Evolutionary conservation across 1,140 invertebrate genomes (phyloP).

Genomic region (Cyclina sinensis): DNA sequence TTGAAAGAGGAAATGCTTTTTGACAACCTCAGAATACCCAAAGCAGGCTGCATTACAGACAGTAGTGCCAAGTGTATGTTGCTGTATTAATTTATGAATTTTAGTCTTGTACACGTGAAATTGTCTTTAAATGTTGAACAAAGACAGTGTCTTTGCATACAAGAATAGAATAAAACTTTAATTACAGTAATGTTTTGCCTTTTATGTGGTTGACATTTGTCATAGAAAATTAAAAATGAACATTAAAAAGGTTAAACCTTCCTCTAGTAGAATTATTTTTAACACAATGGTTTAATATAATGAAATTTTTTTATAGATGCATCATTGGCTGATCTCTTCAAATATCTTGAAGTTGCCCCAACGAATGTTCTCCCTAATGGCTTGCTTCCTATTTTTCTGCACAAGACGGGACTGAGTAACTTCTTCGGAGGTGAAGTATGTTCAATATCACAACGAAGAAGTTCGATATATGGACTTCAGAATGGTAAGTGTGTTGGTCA

Average conservation of each 20-base stretch:
- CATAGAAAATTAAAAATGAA: too few species aligned
- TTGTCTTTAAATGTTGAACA: too few species aligned
- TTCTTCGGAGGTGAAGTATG: background rate
- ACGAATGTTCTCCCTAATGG: background rate
- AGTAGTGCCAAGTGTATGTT: background rate
- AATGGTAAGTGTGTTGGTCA: too few species aligned
- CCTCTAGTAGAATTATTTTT: too few species aligned
- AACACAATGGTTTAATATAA: too few species aligned
- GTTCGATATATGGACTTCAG: background rate
- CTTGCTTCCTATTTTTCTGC: conserved; percentile 7
- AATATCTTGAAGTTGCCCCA: background rate
- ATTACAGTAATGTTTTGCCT: too few species aligned
- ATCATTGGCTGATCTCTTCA: background rate
- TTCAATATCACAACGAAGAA: background rate
- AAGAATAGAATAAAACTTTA: too few species aligned
- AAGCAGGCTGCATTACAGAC: background rate
- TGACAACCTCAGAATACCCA: background rate
- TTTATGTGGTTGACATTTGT: too few species aligned
- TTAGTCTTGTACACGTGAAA: too few species aligned
- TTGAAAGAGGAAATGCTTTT: background rate
- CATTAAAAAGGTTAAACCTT: too few species aligned
- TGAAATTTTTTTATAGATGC: background rate
- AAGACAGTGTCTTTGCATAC: too few species aligned
- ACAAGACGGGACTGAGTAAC: background rate
- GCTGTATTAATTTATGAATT: too few species aligned